Conservation (phyloP, 2,888 invertebrate genomes). For the Maniola hyperantus region DNA sequence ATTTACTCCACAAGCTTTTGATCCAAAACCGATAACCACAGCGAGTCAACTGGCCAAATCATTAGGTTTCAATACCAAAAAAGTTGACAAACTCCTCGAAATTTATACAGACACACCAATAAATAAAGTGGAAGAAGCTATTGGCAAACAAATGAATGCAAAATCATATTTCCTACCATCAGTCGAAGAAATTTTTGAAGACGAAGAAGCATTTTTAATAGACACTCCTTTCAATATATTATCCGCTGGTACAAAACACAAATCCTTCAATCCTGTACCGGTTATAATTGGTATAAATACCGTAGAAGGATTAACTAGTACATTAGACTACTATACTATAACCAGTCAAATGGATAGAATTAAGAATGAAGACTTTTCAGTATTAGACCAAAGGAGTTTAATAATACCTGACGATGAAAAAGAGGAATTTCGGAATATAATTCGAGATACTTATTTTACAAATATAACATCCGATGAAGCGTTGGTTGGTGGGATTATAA, state of each 20-base stretch:
- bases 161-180: slow-evolving; percentile 71
- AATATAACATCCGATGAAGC: slow-evolving; percentile 63
- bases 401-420: slow-evolving; percentile 53
- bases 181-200: slow-evolving; percentile 61
- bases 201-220: slow-evolving; percentile 67
- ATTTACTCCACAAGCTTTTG: slow-evolving; percentile 67
- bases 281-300: slow-evolving; percentile 79
- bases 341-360: slow-evolving; percentile 69
- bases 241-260: slow-evolving; percentile 47
- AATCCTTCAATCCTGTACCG: slow-evolving; percentile 68
- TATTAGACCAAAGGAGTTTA: slow-evolving; percentile 61
- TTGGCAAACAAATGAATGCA: slow-evolving; percentile 70
- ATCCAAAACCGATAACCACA: slow-evolving; percentile 57
- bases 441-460: slow-evolving; percentile 67
- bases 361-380: slow-evolving; percentile 64
- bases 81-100: slow-evolving; percentile 57
- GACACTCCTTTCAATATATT: slow-evolving; percentile 74
- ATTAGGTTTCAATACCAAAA: slow-evolving; percentile 57
- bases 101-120: slow-evolving; percentile 60
- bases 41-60: slow-evolving; percentile 70
- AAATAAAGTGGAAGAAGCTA: slow-evolving; percentile 63
- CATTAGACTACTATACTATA: slow-evolving; percentile 66
- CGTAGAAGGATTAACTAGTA: slow-evolving; percentile 78
- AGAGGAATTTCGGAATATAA: slow-evolving; percentile 55
- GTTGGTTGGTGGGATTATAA: slow-evolving; percentile 68